Evolutionary conservation across 2,113 vertebrate species (phyloP).

Genomic region (Actenoides hombroni): DNA sequence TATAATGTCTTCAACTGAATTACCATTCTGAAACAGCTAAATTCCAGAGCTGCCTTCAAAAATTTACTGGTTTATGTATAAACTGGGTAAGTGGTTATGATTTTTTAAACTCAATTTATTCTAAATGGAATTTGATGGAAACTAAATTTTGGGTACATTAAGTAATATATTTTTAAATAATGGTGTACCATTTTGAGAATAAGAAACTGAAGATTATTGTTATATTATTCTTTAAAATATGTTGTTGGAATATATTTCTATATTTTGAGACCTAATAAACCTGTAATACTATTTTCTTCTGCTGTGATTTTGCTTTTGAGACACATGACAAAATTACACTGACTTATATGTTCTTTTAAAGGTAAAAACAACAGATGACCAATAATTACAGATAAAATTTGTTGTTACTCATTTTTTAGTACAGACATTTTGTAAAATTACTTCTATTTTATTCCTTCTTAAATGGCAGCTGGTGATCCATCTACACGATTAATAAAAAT

Average conservation of each 20-base stretch:
- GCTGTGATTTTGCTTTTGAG: slow-evolving; percentile 53
- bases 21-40: background rate
- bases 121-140: slow-evolving; percentile 67
- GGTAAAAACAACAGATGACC: background rate
- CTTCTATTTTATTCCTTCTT: background rate
- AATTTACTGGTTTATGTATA: slow-evolving; percentile 33
- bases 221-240: slow-evolving; percentile 83
- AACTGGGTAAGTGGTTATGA: slow-evolving; percentile 41
- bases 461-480: background rate
- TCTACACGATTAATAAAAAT: background rate
- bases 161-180: slow-evolving; percentile 83
- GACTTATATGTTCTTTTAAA: background rate
- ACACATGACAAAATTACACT: background rate
- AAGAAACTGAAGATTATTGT: slow-evolving; percentile 74
- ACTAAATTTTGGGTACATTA: slow-evolving; percentile 72
- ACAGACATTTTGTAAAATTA: background rate
- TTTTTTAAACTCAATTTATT: slow-evolving; percentile 67
- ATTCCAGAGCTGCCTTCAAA: background rate
- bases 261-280: slow-evolving; percentile 81
- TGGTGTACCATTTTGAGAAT: slow-evolving; percentile 75
- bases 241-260: slow-evolving; percentile 77
- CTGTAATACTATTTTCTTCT: slow-evolving; percentile 51
- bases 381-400: background rate
- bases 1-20: background rate
- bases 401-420: background rate